Percentiles rank a stretch among this genome's conserved stretches.
phyloP scores from a whole-genome alignment of 2,888 invertebrate genomes.

The Amaurobius ferox region DNA sequence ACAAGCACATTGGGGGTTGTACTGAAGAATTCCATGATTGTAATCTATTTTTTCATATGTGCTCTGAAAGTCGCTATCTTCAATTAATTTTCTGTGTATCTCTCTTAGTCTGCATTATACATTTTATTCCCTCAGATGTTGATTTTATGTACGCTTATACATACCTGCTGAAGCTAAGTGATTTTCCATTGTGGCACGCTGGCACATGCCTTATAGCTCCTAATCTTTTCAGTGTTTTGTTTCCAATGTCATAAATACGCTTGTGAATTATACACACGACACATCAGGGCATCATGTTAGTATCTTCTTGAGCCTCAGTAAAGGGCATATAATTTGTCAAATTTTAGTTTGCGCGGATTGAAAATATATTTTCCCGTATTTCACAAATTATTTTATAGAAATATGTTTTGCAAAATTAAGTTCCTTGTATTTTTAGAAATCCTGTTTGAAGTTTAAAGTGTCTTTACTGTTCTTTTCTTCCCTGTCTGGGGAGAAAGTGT shows the following conservation, averaged over 20 bases:
- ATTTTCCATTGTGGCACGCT: constrained; percentile 50
- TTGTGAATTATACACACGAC: not conserved
- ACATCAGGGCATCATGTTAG: not conserved
- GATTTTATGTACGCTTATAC: constrained; percentile 45
- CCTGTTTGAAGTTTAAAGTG: not conserved
- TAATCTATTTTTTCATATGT: constrained; percentile 61
- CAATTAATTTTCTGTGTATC: constrained; percentile 18
- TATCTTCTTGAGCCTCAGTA: too few species aligned
- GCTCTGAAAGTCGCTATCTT: constrained; percentile 17
- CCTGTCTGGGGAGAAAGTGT: too few species aligned
- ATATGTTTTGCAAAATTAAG: constrained; percentile 12
- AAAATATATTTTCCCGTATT: too few species aligned
- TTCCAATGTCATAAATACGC: constrained; percentile 4
- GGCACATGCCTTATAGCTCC: constrained; percentile 40
- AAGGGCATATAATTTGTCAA: too few species aligned
- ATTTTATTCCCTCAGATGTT: constrained; percentile 13
- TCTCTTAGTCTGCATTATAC: constrained; percentile 27
- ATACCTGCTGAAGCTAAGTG: constrained; percentile 46
- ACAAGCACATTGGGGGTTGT: constrained; percentile 35
- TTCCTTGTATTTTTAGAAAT: not conserved
- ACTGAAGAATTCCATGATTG: constrained; percentile 44
- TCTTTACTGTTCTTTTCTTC: too few species aligned
- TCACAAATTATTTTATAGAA: too few species aligned
- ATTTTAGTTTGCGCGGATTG: too few species aligned
- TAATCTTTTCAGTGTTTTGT: constrained; percentile 21